Evolutionary conservation across 2,113 vertebrate genomes (phyloP).

Genomic region (Riparia riparia): DNA sequence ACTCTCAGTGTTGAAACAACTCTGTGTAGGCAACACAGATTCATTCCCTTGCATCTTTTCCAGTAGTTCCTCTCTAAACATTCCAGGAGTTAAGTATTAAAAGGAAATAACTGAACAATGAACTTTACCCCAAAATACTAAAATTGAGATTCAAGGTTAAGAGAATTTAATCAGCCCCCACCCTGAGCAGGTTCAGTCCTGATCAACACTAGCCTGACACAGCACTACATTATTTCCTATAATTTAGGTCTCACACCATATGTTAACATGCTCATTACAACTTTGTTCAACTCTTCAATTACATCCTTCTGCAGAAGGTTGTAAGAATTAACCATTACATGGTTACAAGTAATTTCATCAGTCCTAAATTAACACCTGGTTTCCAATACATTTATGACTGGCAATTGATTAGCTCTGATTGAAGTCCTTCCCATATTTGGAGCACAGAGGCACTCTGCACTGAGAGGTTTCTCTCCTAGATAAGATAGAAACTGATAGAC

Average conservation of each 20-base stretch:
- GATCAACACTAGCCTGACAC: neutral
- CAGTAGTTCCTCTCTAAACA: neutral
- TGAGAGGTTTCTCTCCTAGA: neutral
- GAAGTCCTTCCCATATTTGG: neutral
- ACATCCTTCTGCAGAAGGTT: neutral
- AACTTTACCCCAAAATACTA: neutral
- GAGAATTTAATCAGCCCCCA: neutral
- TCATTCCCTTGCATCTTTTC: neutral
- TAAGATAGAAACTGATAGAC: neutral
- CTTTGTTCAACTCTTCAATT: conserved; percentile 37
- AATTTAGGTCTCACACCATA: neutral
- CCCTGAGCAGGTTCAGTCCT: neutral
- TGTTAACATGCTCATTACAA: conserved; percentile 3
- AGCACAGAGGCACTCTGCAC: neutral
- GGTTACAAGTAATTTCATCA: conserved; percentile 46
- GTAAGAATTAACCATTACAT: conserved; percentile 44
- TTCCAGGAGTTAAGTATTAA: neutral
- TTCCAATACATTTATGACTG: conserved; percentile 32
- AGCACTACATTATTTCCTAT: neutral
- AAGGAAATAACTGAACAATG: neutral
- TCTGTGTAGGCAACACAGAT: neutral
- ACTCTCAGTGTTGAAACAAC: neutral
- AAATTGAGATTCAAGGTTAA: neutral
- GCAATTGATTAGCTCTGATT: neutral
- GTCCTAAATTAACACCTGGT: conserved; percentile 26